Evolutionary conservation across 64 coral and sea anemone genomes (phyloP).

Genomic region (Pocillopora verrucosa): DNA sequence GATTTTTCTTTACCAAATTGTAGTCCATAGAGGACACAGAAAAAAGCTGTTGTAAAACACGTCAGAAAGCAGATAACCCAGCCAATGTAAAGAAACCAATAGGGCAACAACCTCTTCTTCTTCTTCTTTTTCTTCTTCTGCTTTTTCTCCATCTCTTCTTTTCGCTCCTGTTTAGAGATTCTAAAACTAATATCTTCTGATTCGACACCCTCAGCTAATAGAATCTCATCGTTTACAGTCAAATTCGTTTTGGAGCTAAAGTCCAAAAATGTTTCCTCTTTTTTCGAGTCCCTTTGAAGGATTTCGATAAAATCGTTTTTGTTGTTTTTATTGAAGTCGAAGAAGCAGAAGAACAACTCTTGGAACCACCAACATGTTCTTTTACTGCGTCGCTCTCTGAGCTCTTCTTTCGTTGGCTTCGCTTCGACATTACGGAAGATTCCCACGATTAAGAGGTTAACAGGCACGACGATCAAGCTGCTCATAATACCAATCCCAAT

Average conservation of each 20-base stretch:
- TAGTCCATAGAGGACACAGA: slow-evolving; percentile 82
- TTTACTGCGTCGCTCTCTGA: slow-evolving; percentile 69
- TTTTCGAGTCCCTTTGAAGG: slow-evolving; percentile 70
- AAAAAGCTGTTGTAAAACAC: slow-evolving; percentile 75
- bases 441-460: slow-evolving; percentile 80
- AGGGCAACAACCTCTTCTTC: slow-evolving; percentile 87
- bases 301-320: slow-evolving; percentile 93
- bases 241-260: slow-evolving; percentile 69
- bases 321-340: slow-evolving; percentile 66
- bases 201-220: slow-evolving; percentile 53
- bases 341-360: slow-evolving; percentile 91
- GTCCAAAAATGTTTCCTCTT: slow-evolving; percentile 71
- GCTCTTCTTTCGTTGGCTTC: slow-evolving; percentile 67
- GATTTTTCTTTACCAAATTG: slow-evolving; percentile 96
- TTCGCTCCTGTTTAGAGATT: slow-evolving; percentile 89
- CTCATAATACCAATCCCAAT: slow-evolving; percentile 91
- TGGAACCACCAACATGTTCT: slow-evolving; percentile 85
- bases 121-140: slow-evolving; percentile 93
- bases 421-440: slow-evolving; percentile 79
- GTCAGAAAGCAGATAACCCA: slow-evolving; percentile 87
- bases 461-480: slow-evolving; percentile 80
- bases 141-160: slow-evolving; percentile 85
- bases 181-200: slow-evolving; percentile 78
- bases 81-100: slow-evolving; percentile 87
- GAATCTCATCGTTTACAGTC: background rate